A percentile compares a stretch with the other conserved stretches of the same genome.
phyloP scores from a whole-genome alignment of 2,888 invertebrate genomes.

The Catocala nupta region DNA sequence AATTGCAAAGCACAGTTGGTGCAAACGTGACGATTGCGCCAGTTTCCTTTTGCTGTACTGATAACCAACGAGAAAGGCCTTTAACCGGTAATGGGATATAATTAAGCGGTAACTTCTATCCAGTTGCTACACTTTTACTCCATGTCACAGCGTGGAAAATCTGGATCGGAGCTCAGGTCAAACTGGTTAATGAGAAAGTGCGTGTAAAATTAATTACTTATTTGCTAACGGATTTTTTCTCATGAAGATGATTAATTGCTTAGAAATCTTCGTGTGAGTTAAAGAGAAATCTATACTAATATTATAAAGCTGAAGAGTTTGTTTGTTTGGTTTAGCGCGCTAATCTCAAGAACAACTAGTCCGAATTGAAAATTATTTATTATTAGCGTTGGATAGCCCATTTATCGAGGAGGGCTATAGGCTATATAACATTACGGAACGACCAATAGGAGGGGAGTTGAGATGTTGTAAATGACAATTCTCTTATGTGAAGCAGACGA shows the following conservation, averaged over 20 bases:
- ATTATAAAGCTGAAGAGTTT: too few relatives aligned
- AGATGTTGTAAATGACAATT: too few relatives aligned
- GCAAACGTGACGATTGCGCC: conserved; percentile 34
- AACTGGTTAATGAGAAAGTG: conserved; percentile 41
- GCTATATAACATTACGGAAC: too few relatives aligned
- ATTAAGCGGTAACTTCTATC: conserved; percentile 24
- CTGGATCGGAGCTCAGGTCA: conserved; percentile 35
- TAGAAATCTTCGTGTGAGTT: conserved; percentile 9
- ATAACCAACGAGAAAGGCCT: conserved; percentile 42
- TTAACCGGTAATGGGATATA: conserved; percentile 48
- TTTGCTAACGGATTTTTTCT: conserved; percentile 10
- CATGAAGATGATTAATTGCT: conserved; percentile 21
- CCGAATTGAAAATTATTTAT: too few relatives aligned
- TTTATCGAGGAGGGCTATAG: too few relatives aligned
- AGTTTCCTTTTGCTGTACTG: conserved; percentile 39
- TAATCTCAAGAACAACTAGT: too few relatives aligned
- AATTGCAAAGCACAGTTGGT: conserved; percentile 25
- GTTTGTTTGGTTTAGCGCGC: too few relatives aligned
- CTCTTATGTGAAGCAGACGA: too few relatives aligned
- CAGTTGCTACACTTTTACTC: conserved; percentile 50
- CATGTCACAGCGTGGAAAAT: conserved; percentile 43
- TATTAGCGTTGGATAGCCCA: too few relatives aligned
- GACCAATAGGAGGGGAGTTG: too few relatives aligned
- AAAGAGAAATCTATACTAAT: not conserved
- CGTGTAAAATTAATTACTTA: conserved; percentile 26